Evolutionary conservation across 2,888 invertebrate species (phyloP).

Genomic region (Carcina quercana): DNA sequence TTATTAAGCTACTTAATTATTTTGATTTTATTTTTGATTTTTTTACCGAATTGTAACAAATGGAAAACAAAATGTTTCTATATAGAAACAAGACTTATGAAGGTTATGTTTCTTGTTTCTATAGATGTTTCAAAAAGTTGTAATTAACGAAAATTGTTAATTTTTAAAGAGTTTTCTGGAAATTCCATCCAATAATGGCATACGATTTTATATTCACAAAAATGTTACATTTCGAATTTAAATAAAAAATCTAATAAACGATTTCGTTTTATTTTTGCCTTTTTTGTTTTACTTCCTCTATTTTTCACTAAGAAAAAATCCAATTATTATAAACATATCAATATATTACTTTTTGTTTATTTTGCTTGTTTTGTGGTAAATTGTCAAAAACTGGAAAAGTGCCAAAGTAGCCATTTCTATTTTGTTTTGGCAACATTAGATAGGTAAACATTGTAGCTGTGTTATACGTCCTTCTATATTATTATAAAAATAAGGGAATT

Average conservation of each 20-base stretch:
- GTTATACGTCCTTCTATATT: conserved; percentile 60
- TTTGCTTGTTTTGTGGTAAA: background rate
- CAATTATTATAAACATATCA: conserved; percentile 61
- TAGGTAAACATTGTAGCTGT: conserved; percentile 38
- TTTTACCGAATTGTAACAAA: conserved; percentile 21
- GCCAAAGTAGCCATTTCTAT: conserved; percentile 29
- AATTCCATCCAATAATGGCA: conserved; percentile 65
- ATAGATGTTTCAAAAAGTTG: no score
- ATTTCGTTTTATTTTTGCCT: conserved; percentile 52
- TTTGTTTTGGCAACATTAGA: conserved; percentile 18
- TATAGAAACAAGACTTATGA: no score
- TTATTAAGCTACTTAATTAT: conserved; percentile 58
- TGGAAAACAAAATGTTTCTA: no score
- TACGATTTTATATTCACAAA: conserved; percentile 65
- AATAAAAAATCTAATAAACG: conserved; percentile 55
- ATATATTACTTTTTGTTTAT: conserved; percentile 12
- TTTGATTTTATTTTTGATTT: conserved; percentile 35
- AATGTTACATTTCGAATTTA: conserved; percentile 68
- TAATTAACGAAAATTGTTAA: conserved; percentile 23
- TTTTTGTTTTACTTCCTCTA: conserved; percentile 28
- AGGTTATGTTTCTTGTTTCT: no score
- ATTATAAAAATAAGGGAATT: conserved; percentile 39
- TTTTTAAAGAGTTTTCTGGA: conserved; percentile 28
- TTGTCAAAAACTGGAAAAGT: conserved; percentile 22
- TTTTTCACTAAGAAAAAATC: conserved; percentile 19